Evolutionary conservation across 1,140 invertebrate species (phyloP), one percentile per base, ranked within the genome.

Genomic region (Callitettix versicolor): DNA sequence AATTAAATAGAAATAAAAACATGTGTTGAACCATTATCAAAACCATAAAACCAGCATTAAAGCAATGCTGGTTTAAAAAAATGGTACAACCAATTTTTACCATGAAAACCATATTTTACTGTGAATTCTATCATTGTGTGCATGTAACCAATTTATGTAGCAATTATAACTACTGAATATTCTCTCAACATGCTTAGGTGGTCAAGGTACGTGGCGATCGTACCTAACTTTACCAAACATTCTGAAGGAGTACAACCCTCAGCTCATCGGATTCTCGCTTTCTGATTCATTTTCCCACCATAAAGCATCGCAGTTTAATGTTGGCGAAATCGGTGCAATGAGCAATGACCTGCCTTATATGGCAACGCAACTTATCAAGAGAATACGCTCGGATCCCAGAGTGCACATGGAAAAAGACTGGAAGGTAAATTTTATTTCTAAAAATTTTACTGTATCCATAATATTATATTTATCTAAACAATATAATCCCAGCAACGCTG

Each of bases 401-500:
- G 73, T 85, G 3, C 69, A 85, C 60, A 58, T 79, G 12, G 66
- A 79, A 15, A 69, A 73, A 3, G 69, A 82, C 63, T 88, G 86
- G 86, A 89, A 88, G 71, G 76, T 79, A 62, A 42, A 17, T 4
- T 30, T n/a, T n/a, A n/a, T n/a, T n/a, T n/a, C n/a, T n/a, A n/a
- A n/a, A n/a, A n/a, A n/a, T n/a, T n/a, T n/a, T n/a, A n/a, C n/a
- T n/a, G n/a, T n/a, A n/a, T n/a, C n/a, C n/a, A n/a, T n/a, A n/a
- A n/a, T n/a, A n/a, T n/a, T n/a, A n/a, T n/a, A n/a, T n/a, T n/a
- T n/a, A n/a, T n/a, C n/a, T n/a, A n/a, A n/a, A n/a, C n/a, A n/a
- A n/a, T n/a, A n/a, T n/a, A n/a, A n/a, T n/a, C n/a, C n/a, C n/a
- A n/a, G n/a, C n/a, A n/a, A n/a, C n/a, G n/a, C n/a, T n/a, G n/a